phyloP scores from a whole-genome alignment of 1,140 invertebrate genomes.

The Nymphalis io region DNA sequence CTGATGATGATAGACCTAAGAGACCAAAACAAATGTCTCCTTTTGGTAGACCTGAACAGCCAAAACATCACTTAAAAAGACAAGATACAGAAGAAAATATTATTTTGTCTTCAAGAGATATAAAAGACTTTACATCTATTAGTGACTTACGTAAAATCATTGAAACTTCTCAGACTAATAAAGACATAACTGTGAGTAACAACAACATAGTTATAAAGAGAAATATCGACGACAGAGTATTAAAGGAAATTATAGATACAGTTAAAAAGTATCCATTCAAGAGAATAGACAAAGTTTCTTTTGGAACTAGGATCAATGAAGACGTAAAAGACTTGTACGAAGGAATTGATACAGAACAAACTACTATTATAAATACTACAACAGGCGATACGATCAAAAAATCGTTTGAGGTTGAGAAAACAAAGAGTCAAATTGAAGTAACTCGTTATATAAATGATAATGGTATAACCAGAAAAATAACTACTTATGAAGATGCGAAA shows the following conservation, averaged over 20 bases:
- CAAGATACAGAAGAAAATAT: conserved; percentile 77
- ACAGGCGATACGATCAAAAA: conserved; percentile 74
- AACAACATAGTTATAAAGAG: conserved; percentile 75
- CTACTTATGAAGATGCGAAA: conserved; percentile 79
- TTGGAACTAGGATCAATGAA: conserved; percentile 75
- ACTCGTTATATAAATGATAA: conserved; percentile 78
- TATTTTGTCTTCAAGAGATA: conserved; percentile 73
- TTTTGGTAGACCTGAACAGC: conserved; percentile 68
- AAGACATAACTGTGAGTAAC: conserved; percentile 72
- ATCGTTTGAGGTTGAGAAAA: conserved; percentile 76
- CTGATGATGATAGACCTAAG: conserved; percentile 69
- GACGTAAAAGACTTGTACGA: conserved; percentile 77
- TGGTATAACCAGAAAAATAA: conserved; percentile 77
- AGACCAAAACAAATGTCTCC: conserved; percentile 71
- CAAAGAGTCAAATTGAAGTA: conserved; percentile 77
- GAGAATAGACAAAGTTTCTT: conserved; percentile 72
- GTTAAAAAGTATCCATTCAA: conserved; percentile 77
- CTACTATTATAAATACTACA: conserved; percentile 61
- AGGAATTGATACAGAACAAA: conserved; percentile 71
- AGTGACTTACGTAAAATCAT: conserved; percentile 74
- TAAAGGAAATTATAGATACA: conserved; percentile 77
- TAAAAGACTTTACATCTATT: conserved; percentile 77
- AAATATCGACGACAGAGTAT: conserved; percentile 70
- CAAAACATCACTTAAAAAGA: conserved; percentile 71
- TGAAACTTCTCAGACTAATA: conserved; percentile 64